Evolutionary conservation across 2,888 invertebrate species (phyloP), one percentile per base, ranked within the genome.

Genomic region (Mythimna loreyi): DNA sequence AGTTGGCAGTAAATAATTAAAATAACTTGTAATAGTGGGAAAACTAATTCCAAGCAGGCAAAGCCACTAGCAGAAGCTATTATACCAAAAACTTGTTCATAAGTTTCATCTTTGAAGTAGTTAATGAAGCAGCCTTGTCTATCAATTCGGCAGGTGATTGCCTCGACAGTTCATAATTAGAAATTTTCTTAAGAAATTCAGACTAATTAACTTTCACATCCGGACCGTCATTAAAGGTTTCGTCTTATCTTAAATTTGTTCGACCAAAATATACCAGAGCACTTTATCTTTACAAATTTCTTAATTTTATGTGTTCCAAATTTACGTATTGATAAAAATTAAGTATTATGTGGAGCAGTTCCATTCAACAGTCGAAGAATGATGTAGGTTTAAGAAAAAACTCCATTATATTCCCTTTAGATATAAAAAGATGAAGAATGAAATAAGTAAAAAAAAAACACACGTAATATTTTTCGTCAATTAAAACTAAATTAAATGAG

Each of bases 191-290:
- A 74, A 72, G 60, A 77, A 66, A 76, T 71, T 76, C 60, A 50
- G 45, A 58, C 69, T 75, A 69, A 81, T 83, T 72, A 81, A 67
- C 72, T 73, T 61, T 71, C 47, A 50, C 60, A 70, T 73, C 76
- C 69, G 64, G 58, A 23, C 33, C 50, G 64, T 68, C 78, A 81
- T 78, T 73, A 78, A 74, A 72, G 59, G 67, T 67, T 63, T 65
- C 58, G 67, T 78, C 50, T 70, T 33, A 64, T 64, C 28, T n/a
- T 50, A 67, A 67, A 66, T 60, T 21, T 52, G 43, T 72, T 47
- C 25, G 52, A 64, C 56, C 25, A 59, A 59, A 67, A 72, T 68
- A 25, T 33, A 63, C 53, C 13, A 21, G n/a, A 28, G 57, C 30
- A 45, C 25, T 16, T 28, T 64, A 5, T 40, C 40, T 40, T 3